Evolutionary conservation across 2,797 vertebrate species (phyloP).

Genomic region (Setipinna tenuifilis): DNA sequence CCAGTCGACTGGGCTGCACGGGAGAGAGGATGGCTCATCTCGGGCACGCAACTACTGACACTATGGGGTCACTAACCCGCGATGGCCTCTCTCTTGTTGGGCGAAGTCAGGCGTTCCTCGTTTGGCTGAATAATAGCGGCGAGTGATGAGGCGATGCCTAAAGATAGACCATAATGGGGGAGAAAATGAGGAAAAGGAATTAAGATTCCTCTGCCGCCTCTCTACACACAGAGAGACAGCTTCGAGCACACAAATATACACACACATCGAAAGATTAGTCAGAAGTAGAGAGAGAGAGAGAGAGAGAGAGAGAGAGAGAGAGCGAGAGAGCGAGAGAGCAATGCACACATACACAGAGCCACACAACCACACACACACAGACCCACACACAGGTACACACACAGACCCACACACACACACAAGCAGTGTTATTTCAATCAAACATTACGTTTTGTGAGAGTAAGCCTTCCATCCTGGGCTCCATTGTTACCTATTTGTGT

Average conservation of each 20-base stretch:
- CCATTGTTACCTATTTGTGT: conserved; percentile 1
- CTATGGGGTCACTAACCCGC: neutral
- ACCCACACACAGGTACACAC: neutral
- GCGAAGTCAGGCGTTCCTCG: neutral
- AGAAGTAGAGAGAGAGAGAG: neutral
- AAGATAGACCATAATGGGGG: neutral
- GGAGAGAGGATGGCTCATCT: neutral
- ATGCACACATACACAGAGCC: neutral
- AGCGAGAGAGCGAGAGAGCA: too few species aligned
- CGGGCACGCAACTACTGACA: neutral
- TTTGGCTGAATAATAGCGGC: neutral
- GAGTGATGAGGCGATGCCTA: neutral
- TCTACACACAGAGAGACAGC: neutral
- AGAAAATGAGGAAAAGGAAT: neutral
- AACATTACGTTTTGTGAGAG: neutral
- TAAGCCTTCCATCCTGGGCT: neutral
- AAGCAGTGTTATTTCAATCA: neutral
- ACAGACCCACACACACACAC: neutral
- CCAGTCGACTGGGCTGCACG: neutral
- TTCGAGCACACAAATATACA: neutral
- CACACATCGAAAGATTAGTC: too few species aligned
- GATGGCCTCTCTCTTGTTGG: neutral
- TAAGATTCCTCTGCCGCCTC: neutral
- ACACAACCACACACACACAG: neutral
- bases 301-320: neutral